These are phyloP conservation scores for Cyprinodon diabolis DNA, from an alignment of 2,797 vertebrate species.

Conservation along the genomic window DNA sequence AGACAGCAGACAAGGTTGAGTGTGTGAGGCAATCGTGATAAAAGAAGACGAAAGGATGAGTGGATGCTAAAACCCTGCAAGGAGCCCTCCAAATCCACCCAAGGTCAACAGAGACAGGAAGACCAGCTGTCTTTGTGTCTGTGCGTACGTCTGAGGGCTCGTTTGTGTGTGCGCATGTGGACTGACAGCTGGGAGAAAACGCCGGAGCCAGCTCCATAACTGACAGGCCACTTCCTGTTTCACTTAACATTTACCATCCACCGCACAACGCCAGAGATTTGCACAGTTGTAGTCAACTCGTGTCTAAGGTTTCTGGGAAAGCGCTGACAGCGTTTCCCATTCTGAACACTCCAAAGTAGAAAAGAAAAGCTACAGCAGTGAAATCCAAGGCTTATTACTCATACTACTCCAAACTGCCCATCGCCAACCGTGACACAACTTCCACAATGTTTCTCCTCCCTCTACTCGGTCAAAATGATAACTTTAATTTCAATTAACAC, in stretches of 20 bases:
- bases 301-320: conserved; percentile 65
- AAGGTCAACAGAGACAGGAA: conserved; percentile 76
- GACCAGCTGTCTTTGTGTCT: conserved; percentile 72
- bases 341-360: conserved; percentile 54
- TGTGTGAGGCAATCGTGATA: conserved; percentile 42
- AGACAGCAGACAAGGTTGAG: conserved; percentile 33
- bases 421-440: conserved; percentile 74
- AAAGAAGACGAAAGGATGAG: conserved; percentile 65
- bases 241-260: conserved; percentile 71
- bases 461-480: conserved; percentile 63
- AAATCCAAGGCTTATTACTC: conserved; percentile 72
- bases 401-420: conserved; percentile 64
- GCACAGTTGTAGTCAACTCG: conserved; percentile 36
- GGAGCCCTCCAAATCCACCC: conserved; percentile 64
- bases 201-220: conserved; percentile 63
- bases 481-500: conserved; percentile 73
- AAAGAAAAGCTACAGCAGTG: conserved; percentile 55
- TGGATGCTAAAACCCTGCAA: conserved; percentile 70
- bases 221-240: conserved; percentile 81
- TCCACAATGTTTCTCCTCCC: conserved; percentile 28
- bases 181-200: conserved; percentile 74
- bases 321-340: conserved; percentile 58
- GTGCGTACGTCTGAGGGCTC: conserved; percentile 50
- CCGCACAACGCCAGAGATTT: conserved; percentile 28
- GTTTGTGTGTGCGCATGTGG: conserved; percentile 61